These are phyloP conservation scores for Sebastes taczanowskii DNA, from an alignment of 2,797 vertebrate species.

Conservation along the genomic window DNA sequence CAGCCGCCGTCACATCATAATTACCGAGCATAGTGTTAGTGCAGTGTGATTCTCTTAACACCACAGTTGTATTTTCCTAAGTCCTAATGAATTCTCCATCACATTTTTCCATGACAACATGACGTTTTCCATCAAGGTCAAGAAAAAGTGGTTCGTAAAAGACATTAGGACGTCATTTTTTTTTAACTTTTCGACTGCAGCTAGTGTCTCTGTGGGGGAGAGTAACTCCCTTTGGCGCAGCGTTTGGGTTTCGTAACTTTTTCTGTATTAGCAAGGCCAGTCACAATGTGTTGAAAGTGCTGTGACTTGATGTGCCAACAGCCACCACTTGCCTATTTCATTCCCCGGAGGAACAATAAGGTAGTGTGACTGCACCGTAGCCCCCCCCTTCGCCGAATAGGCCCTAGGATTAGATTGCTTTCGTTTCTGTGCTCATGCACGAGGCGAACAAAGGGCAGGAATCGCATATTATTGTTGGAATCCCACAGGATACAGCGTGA, in stretches of 20 bases:
- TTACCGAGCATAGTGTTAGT: too few relatives aligned
- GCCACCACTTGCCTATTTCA: slow-evolving; percentile 56
- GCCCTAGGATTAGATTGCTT: slow-evolving; percentile 57
- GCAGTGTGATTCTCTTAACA: too few relatives aligned
- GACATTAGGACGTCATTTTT: too few relatives aligned
- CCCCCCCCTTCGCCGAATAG: slow-evolving; percentile 9
- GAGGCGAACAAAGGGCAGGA: slow-evolving; percentile 56
- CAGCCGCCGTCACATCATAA: too few relatives aligned
- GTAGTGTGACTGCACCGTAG: slow-evolving; percentile 27
- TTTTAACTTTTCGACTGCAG: neutral
- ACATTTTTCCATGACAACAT: too few relatives aligned
- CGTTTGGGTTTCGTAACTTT: neutral
- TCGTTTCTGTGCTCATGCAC: slow-evolving; percentile 52
- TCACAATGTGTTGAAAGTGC: slow-evolving; percentile 31
- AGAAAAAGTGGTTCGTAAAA: too few relatives aligned
- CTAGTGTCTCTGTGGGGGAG: too few relatives aligned
- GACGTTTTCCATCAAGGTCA: too few relatives aligned
- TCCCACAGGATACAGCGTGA: slow-evolving; percentile 49
- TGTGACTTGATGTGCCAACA: slow-evolving; percentile 48
- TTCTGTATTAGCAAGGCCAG: slow-evolving; percentile 14
- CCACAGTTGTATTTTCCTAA: too few relatives aligned
- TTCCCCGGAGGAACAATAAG: slow-evolving; percentile 62
- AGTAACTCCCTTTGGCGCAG: too few relatives aligned
- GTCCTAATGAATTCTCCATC: too few relatives aligned
- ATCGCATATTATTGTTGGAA: slow-evolving; percentile 52